Evolutionary conservation across 1,140 invertebrate species (phyloP).

Genomic region (Rhopalosiphum padi): DNA sequence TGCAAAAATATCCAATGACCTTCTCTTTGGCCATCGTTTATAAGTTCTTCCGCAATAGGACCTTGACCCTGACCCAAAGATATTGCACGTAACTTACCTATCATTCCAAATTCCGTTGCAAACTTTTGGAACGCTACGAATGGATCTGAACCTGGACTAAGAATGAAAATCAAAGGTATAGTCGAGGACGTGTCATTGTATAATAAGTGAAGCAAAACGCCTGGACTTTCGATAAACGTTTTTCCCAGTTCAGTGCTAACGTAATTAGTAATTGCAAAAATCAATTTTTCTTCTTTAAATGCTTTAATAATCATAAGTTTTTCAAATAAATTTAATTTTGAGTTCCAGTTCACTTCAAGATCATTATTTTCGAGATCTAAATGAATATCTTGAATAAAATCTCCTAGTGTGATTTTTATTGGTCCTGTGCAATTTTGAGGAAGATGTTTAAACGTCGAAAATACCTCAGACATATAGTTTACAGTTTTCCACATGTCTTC

Average conservation of each 20-base stretch:
- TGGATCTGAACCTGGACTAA: constrained; percentile 90
- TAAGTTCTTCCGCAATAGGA: constrained; percentile 81
- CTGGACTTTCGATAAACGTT: constrained; percentile 79
- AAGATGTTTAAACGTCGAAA: constrained; percentile 67
- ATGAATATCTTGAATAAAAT: constrained; percentile 25
- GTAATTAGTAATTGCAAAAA: constrained; percentile 81
- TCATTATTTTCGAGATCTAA: constrained; percentile 18
- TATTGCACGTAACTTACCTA: constrained; percentile 79
- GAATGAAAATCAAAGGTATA: constrained; percentile 85
- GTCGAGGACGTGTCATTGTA: constrained; percentile 75
- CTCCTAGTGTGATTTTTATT: constrained; percentile 1
- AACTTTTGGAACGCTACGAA: constrained; percentile 81
- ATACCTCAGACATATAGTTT: constrained; percentile 69
- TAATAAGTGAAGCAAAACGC: constrained; percentile 73
- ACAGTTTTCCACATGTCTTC: constrained; percentile 71
- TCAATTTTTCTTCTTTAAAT: constrained; percentile 81
- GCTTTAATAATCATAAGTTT: constrained; percentile 82
- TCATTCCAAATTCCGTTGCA: constrained; percentile 79
- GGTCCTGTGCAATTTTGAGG: constrained; percentile 58
- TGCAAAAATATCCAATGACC: constrained; percentile 88
- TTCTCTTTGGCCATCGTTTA: constrained; percentile 72
- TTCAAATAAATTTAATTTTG: constrained; percentile 73
- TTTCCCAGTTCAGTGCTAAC: constrained; percentile 78
- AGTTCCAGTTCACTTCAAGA: constrained; percentile 68
- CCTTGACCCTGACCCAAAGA: constrained; percentile 92